These are phyloP conservation scores for Nephrotoma guestfalica DNA, from an alignment of 2,888 invertebrate species.

Conservation along the genomic window DNA sequence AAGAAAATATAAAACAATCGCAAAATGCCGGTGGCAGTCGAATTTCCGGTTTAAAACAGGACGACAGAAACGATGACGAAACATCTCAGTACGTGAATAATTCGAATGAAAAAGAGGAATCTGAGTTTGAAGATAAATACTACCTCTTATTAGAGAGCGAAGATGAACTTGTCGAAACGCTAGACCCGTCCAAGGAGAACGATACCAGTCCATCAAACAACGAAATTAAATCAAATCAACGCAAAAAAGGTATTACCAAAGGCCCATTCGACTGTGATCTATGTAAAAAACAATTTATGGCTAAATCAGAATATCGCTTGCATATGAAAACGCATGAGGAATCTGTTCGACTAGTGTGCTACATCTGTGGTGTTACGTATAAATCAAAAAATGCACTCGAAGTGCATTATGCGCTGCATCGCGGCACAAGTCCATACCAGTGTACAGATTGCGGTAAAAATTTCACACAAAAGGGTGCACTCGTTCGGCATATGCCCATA, in stretches of 20 bases:
- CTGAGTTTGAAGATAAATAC: not conserved
- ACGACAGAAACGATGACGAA: not conserved
- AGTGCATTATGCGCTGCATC: constrained; percentile 37
- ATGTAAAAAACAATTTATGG: constrained; percentile 9
- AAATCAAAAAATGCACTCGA: constrained; percentile 35
- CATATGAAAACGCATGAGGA: constrained; percentile 7
- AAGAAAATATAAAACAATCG: not conserved
- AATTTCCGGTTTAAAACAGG: not conserved
- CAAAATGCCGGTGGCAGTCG: not conserved
- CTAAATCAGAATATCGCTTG: constrained; percentile 6
- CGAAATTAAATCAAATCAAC: not conserved
- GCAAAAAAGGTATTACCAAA: not conserved
- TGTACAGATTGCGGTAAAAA: constrained; percentile 37
- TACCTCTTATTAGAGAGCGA: not conserved
- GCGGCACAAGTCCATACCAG: constrained; percentile 33
- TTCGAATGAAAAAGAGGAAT: not conserved
- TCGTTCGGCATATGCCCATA: constrained; percentile 36
- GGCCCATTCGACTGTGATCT: constrained; percentile 7
- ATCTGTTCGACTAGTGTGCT: constrained; percentile 18
- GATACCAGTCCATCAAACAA: not conserved
- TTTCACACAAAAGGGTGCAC: constrained; percentile 39
- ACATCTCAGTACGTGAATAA: not conserved
- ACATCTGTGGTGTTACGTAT: constrained; percentile 37
- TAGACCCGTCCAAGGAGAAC: not conserved
- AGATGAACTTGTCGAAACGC: not conserved